A percentile compares a stretch with the other conserved stretches of the same genome.
These are phyloP conservation scores for Drosophila dunni DNA, from an alignment of 1,140 invertebrate species.

Conservation along the genomic window DNA sequence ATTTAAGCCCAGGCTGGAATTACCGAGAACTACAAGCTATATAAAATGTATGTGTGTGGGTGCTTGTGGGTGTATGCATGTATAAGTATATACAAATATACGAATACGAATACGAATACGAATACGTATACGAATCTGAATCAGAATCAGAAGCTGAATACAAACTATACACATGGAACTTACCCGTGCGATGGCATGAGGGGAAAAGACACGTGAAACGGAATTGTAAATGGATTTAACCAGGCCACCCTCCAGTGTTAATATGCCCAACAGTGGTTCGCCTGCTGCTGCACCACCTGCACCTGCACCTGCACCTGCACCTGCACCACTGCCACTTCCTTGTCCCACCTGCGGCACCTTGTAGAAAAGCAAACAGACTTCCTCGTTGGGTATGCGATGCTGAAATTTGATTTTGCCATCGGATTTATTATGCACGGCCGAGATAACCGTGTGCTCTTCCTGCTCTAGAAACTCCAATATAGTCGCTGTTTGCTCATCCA, in stretches of 20 bases:
- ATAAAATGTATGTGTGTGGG: slow-evolving; percentile 1
- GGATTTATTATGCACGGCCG: slow-evolving; percentile 78
- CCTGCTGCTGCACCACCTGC: slow-evolving; percentile 2
- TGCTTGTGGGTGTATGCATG: not conserved
- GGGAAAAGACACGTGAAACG: slow-evolving; percentile 83
- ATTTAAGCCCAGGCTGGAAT: slow-evolving; percentile 65
- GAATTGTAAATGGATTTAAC: slow-evolving; percentile 85
- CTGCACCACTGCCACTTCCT: slow-evolving; percentile 7
- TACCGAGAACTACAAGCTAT: slow-evolving; percentile 56
- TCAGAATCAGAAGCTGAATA: slow-evolving; percentile 22
- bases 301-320: not conserved
- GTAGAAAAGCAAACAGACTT: slow-evolving; percentile 84
- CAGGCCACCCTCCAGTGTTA: slow-evolving; percentile 84
- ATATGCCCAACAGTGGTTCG: slow-evolving; percentile 78
- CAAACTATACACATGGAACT: slow-evolving; percentile 46
- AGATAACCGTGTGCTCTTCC: slow-evolving; percentile 82
- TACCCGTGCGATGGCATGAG: slow-evolving; percentile 72
- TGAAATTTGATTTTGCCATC: slow-evolving; percentile 84
- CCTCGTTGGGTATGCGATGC: slow-evolving; percentile 82
- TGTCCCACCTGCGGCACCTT: slow-evolving; percentile 82
- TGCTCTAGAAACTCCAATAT: slow-evolving; percentile 83
- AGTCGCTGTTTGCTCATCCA: slow-evolving; percentile 76
- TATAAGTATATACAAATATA: slow-evolving; percentile 3
- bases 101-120: slow-evolving; percentile 19
- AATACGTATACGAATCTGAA: not conserved